Evolutionary conservation across 2,888 invertebrate species (phyloP), one percentile per base, ranked within the genome.

Genomic region (Ashinkailepas kermadecensis): DNA sequence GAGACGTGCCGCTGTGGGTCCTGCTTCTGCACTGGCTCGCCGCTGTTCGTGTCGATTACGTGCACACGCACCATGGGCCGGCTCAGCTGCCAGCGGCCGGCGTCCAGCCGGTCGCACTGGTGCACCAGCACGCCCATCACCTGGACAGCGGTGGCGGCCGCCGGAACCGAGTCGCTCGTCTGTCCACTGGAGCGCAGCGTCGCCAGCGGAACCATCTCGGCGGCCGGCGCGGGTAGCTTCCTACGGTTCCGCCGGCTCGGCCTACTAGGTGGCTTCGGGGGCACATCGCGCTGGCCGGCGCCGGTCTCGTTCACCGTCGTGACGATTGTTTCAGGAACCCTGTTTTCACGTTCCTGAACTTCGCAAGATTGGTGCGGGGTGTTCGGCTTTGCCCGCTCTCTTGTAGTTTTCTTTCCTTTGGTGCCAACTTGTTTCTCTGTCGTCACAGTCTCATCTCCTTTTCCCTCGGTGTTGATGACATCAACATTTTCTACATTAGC

Each of bases 31-130:
- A 91, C 86, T 85, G 91, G 90, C 83, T 88, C 87, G 23, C 91
- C 91, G 0, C 90, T 90, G 57, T 87, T 86, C n/a, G 87, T 86
- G 85, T 91, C 89, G 58, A 92, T 88, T 12, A 92, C 86, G 84
- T 91, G 90, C 54, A 92, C 89, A 85, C 91, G 89, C 13, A 92
- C 91, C 85, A 91, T 88, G 0, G 92, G 92, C 10, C 74, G 74
- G 18, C 74, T 74, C 54, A 74, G 74, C 54, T 74, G 74, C 74
- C 74, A 74, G 54, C 56, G 54, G 21, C 10, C 11, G 74, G 21
- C 21, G 56, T 74, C 74, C 74, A 74, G 74, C 18, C 74, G 74
- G 54, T 74, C 74, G 10, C 6, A 15, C 74, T 74, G 54, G 56
- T 74, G 74, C 21, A 74, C 74, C 1, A 74, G 18, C 9, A 74